Base-by-base conservation (phyloP, 1,140 invertebrate genomes). In the Drosophila busckii region DNA sequence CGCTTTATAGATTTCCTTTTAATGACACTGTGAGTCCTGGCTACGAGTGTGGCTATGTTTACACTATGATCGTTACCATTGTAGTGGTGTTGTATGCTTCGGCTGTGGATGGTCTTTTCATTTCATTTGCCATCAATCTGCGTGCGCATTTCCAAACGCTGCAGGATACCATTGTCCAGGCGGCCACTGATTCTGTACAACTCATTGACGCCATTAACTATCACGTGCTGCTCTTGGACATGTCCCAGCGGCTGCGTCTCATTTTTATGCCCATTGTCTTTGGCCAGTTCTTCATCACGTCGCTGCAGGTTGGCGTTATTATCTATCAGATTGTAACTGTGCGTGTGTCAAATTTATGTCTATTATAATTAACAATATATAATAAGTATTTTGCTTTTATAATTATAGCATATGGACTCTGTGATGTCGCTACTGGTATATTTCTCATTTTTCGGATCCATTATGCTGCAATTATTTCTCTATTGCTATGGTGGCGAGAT, bases 401-500 rank as follows among this genome's bases (percentile, higher is more conserved):
- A 16, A n/a, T 62, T 62, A n/a, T 12, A 86, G 84, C 59, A 82
- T 22, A 58, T 86, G 45, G 50, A 69, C 34, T 63, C 67, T 0
- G 19, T 67, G 7, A 76, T 86, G 78, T 38, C 59, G 3, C 41
- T 86, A 4, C 34, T 84, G 6, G 25, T 70, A 0, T 73, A 84
- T 17, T 54, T 64, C 7, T 65, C 84, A 0, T 86, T 86, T 40
- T 61, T 82, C 3, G 42, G 48, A 4, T 84, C 84, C 8, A 86
- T 86, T 19, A 64, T 86, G 58, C 15, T 86, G 22, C 84, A 86
- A 48, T 45, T 86, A 3, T 84, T 86, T 12, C 84, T 86, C 5
- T 86, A 85, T 29, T 86, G 84, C 49, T 85, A 84, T 23, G 84
- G 84, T 8, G 84, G 73, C 0, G 84, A 86, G 42, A 71, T 86